Evolutionary conservation across 2,797 vertebrate genomes (phyloP), one percentile per base, ranked within the genome.

Genomic region (Periophthalmus magnuspinnatus): DNA sequence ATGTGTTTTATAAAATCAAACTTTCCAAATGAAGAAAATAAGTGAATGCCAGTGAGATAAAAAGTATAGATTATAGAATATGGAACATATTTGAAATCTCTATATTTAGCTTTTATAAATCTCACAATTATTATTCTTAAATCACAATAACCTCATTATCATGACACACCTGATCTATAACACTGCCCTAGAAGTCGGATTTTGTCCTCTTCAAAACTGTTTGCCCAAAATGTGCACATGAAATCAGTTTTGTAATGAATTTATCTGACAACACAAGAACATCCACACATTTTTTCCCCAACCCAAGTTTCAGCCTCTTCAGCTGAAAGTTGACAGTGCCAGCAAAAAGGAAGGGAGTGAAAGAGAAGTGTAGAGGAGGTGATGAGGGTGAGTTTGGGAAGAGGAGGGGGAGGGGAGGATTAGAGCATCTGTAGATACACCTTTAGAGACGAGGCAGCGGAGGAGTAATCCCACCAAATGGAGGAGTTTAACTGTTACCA

Each of bases 381-480:
- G 81, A 82, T 80, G 84, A 86, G 86, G 86, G 82, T 85, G 81
- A 84, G 81, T 83, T 80, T 79, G 79, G 83, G 85, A 84, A 81
- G 85, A 78, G 83, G 71, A 75, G 72, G 74, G 72, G 75, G 74
- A 64, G 70, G 76, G 74, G 60, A 63, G 86, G 90, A 91, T 93
- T 91, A 90, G 86, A 84, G 88, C 83, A 83, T 91, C 84, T 79
- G 84, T 84, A 86, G 81, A 85, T 88, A 76, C 65, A 77, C 77
- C 78, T 83, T 76, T 74, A 66, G 69, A 81, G 82, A 78, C 86
- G 87, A 84, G 62, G 55, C 72, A 80, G 66, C 67, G 61, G 65
- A 77, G 70, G 78, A 85, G 74, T 92, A 91, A 93, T 92, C 92
- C 86, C 76, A 74, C 63, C 83, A 87, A 88, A 90, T 72, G 81